Evolutionary conservation across 2,113 vertebrate genomes (phyloP).

Genomic region (Carlito syrichta): DNA sequence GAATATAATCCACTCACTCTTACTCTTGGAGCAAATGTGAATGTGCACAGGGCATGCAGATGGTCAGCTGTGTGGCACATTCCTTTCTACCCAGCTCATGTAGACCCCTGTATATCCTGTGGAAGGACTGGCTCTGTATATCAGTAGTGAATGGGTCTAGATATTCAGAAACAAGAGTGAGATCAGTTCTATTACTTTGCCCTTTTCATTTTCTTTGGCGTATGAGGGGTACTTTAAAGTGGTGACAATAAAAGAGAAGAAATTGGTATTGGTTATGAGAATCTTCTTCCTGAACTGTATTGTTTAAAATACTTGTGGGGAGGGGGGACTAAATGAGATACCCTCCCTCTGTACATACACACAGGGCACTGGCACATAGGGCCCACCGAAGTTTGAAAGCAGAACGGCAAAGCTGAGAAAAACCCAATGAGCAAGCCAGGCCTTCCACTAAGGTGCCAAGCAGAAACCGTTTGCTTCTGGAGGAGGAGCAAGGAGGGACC

Average conservation of each 20-base stretch:
- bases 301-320: neutral
- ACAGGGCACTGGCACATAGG: neutral
- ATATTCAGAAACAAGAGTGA: neutral
- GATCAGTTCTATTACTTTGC: neutral
- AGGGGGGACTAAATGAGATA: neutral
- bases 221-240: neutral
- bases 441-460: neutral
- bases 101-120: neutral
- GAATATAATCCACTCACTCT: neutral
- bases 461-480: neutral
- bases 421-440: neutral
- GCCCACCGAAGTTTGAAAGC: neutral
- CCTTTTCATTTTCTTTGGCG: neutral
- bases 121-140: neutral
- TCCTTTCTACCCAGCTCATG: neutral
- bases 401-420: neutral
- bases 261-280: neutral
- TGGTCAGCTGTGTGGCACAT: neutral
- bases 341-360: neutral
- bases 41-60: neutral
- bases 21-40: neutral
- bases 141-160: neutral
- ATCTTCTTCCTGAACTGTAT: neutral
- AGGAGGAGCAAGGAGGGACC: neutral
- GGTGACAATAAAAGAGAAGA: neutral